Evolutionary conservation across 2,113 vertebrate genomes (phyloP).

Genomic region (Triplophysa tibetana): DNA sequence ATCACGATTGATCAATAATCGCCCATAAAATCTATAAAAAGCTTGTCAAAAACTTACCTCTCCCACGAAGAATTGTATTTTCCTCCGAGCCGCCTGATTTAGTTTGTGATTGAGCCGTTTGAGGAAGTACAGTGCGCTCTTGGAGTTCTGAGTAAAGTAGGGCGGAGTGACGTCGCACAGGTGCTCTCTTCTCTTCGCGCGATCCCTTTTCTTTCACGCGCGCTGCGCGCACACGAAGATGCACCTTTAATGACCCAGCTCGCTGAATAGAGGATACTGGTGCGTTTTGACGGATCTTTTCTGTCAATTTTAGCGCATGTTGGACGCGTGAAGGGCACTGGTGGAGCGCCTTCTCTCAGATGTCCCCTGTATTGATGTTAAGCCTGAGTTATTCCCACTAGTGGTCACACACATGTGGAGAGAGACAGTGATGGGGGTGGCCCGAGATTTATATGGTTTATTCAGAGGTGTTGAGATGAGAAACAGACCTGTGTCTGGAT

Average conservation of each 20-base stretch:
- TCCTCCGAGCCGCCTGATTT: neutral
- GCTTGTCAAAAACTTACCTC: conserved; percentile 30
- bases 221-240: neutral
- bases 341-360: neutral
- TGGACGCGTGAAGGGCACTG: neutral
- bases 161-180: conserved; percentile 54
- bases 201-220: neutral
- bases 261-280: neutral
- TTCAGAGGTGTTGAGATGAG: conserved; percentile 13
- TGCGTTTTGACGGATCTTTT: neutral
- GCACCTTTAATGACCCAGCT: neutral
- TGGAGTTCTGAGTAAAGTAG: conserved; percentile 42
- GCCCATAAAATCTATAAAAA: neutral
- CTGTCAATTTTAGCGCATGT: neutral
- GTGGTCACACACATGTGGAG: neutral
- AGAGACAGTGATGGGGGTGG: neutral
- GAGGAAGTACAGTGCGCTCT: conserved; percentile 50
- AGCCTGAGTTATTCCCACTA: neutral
- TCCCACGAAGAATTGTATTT: conserved; percentile 1
- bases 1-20: neutral
- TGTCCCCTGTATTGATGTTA: neutral
- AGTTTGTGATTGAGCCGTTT: conserved; percentile 26
- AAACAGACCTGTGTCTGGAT: conserved; percentile 14
- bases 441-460: conserved; percentile 4
- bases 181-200: conserved; percentile 42